phyloP scores from a whole-genome alignment of 2,113 vertebrate genomes.

The Lepisosteus osseus region DNA sequence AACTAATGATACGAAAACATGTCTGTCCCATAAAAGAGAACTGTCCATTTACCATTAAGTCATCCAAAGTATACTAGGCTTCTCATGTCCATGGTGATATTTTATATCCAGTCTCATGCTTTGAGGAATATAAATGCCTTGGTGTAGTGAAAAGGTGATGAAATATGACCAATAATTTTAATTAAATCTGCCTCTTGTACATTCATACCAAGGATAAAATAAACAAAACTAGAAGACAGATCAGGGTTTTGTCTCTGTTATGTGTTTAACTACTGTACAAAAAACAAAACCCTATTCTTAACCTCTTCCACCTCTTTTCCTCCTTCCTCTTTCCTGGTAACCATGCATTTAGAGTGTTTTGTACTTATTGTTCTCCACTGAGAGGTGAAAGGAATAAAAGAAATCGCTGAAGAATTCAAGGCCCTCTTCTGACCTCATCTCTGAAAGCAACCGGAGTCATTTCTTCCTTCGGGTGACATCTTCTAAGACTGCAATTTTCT shows the following conservation, averaged over 20 bases:
- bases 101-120: not conserved
- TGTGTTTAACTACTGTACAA: not conserved
- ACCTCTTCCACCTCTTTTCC: not conserved
- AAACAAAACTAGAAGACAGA: not conserved
- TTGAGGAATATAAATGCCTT: not conserved
- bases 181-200: conserved; percentile 2
- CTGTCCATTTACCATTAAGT: not conserved
- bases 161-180: not conserved
- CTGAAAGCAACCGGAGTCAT: too few species aligned
- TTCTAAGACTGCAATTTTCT: too few species aligned
- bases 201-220: not conserved
- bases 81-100: not conserved
- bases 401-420: too few species aligned
- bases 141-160: not conserved
- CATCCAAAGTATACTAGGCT: not conserved
- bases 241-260: too few species aligned
- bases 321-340: not conserved
- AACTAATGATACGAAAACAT: not conserved
- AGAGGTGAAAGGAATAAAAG: too few species aligned
- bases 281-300: not conserved
- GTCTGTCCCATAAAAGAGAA: not conserved
- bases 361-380: too few species aligned
- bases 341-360: too few species aligned
- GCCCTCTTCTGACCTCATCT: too few species aligned
- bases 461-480: too few species aligned